Conservation (phyloP, 2,888 invertebrate genomes). For the Limnephilus auricula region DNA sequence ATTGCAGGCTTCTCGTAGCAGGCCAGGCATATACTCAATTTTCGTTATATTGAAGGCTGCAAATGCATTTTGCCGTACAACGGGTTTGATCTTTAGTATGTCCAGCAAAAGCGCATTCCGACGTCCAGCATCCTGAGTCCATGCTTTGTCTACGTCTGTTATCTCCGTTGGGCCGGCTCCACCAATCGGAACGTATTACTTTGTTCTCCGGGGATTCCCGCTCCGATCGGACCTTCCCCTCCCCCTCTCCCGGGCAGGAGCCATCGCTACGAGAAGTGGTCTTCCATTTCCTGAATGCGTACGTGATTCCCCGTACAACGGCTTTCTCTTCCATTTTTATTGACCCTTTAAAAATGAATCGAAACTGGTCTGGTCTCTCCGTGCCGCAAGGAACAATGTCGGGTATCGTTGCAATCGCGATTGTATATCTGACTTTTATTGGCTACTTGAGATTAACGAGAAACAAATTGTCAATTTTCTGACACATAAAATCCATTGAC, state of each 20-base stretch:
- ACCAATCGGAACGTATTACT: slow-evolving; percentile 62
- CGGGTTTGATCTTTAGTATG: slow-evolving; percentile 26
- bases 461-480: not conserved
- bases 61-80: slow-evolving; percentile 20
- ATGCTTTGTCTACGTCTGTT: slow-evolving; percentile 42
- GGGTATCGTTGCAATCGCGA: slow-evolving; percentile 22
- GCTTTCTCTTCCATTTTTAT: slow-evolving; percentile 44
- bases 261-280: slow-evolving; percentile 27
- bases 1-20: not conserved
- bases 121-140: slow-evolving; percentile 42
- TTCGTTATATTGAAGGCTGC: not conserved
- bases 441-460: slow-evolving; percentile 42
- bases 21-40: not conserved
- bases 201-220: slow-evolving; percentile 56
- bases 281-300: slow-evolving; percentile 57
- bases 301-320: slow-evolving; percentile 52
- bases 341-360: slow-evolving; percentile 53
- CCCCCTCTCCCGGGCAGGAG: not conserved
- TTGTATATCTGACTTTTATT: slow-evolving; percentile 47
- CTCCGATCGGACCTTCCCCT: slow-evolving; percentile 32
- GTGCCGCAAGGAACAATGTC: slow-evolving; percentile 24
- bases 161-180: slow-evolving; percentile 53
- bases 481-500: slow-evolving; percentile 17
- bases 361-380: not conserved
- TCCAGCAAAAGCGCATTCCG: slow-evolving; percentile 43